Evolutionary conservation across 2,797 vertebrate genomes (phyloP), one percentile per base, ranked within the genome.

Genomic region (Todus mexicanus): DNA sequence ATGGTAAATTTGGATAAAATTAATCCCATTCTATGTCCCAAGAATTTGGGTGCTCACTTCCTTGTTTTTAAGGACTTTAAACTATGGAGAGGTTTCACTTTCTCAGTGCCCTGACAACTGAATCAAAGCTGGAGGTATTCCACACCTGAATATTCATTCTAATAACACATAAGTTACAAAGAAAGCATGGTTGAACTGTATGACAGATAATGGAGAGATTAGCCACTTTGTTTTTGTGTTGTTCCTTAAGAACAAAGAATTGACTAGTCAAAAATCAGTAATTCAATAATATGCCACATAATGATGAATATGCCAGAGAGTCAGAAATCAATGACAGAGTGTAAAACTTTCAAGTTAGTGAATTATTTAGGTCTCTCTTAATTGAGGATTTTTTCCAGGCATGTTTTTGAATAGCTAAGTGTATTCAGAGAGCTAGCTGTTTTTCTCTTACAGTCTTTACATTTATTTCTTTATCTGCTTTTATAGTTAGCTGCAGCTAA

Each of bases 301-400:
- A 91, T 79, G 79, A 84, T 66, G 40, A 94, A 93, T 92, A 89
- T 54, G 35, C 21, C 26, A 73, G 27, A 61, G 13, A 60, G 33
- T 40, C 73, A 89, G 84, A 93, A 95, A 96, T 93, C 83, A 91
- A 94, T 94, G 90, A 79, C 38, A 51, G 33, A 66, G 20, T 19
- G 43, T 72, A 74, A 92, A 92, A 93, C 54, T 96, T 95, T n/a
- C 29, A 93, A 89, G 22, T 37, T 57, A 66, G 47, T 90, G 56
- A 92, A 95, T 85, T 91, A 91, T 94, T 95, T 85, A 92, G 78
- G 21, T 42, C 16, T 61, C 53, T 85, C 51, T 90, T 84, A 96
- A 91, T 47, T 60, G 29, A 83, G 33, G 18, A 29, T 76, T 90
- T 92, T 93, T 78, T 57, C 29, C 27, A 78, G 26, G 15, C 5